Conservation (phyloP, 2,797 vertebrate genomes). For the Caiman crocodilus region DNA sequence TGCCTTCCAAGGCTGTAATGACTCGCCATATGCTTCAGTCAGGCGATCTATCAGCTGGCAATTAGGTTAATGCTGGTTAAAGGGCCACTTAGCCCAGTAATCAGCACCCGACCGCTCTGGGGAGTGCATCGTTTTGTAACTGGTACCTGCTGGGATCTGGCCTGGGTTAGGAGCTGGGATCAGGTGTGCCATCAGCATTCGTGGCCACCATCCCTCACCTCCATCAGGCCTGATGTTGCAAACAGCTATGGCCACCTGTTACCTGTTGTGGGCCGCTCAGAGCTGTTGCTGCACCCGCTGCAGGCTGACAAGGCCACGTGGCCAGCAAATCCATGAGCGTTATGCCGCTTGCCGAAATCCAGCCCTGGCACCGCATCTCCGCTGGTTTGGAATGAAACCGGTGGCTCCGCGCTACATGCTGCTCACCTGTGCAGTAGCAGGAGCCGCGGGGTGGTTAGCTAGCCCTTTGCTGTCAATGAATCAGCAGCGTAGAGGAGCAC, state of each 20-base stretch:
- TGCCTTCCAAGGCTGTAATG: slow-evolving; percentile 74
- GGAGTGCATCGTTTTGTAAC: slow-evolving; percentile 41
- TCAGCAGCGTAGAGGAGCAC: not conserved
- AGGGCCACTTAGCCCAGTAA: slow-evolving; percentile 77
- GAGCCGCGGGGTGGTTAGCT: too few species aligned
- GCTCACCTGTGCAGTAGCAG: too few species aligned
- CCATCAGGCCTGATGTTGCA: fast-evolving
- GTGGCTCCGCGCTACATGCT: not conserved
- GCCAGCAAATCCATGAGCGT: fast-evolving
- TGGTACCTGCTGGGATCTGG: slow-evolving; percentile 54
- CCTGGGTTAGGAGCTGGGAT: not conserved
- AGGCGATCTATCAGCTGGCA: slow-evolving; percentile 77
- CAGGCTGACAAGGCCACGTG: not conserved
- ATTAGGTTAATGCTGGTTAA: slow-evolving; percentile 84
- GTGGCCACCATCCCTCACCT: fast-evolving
- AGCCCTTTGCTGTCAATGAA: not conserved
- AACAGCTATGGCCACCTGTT: fast-evolving
- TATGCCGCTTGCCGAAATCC: not conserved
- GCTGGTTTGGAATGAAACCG: not conserved
- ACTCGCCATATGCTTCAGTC: slow-evolving; percentile 79
- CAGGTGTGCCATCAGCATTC: not conserved
- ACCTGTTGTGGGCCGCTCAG: not conserved
- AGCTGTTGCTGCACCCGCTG: not conserved
- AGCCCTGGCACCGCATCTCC: not conserved
- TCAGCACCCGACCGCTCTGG: slow-evolving; percentile 72